Base-by-base conservation (phyloP, 2,113 vertebrate genomes). In the Larimichthys polyactis region DNA sequence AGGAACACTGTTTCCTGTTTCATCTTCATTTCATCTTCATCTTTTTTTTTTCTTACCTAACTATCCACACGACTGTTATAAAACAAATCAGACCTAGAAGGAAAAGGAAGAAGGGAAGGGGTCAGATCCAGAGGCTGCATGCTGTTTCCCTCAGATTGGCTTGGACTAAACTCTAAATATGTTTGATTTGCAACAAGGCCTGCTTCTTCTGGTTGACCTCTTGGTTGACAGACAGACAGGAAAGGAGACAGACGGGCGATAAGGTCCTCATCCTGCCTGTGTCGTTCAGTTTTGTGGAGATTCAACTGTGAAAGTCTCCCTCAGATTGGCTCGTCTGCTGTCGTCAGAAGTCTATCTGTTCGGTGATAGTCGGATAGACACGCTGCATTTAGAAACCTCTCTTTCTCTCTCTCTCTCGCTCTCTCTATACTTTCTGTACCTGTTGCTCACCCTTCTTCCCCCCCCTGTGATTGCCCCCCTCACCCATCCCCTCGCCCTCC, bases 321-420 rank as follows among this genome's bases (percentile, higher is more conserved):
- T 84, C 71, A 71, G 73, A 81, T 85, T 71, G 81, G 54, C 62
- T 78, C 68, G 57, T 20, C 24, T 6, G 22, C 59, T 19, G 59
- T 55, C 74, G 63, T 70, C 84, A 80, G 76, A 67, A 88, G 68
- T 79, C 86, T 71, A 77, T 90, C 77, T 84, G 71, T 55, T 43
- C 51, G 67, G 72, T 58, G 60, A 87, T 62, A 66, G 69, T n/a
- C 44, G 14, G 77, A 73, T 60, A 84, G 91, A 90, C 89, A 87
- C 64, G 83, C 78, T 64, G 78, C 80, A 90, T 93, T 89, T 86
- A 84, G 79, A 85, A 68, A 73, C 65, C 76, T 1, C 46, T 22
- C 63, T 65, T 5, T 32, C 24, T 10, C 58, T 32, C 24, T 10
- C 58, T 32, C 63, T 66, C 63, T 46, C 1, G 24, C 63, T 44